Conservation (phyloP, 1,140 invertebrate species). For the Macrobrachium rosenbergii region DNA sequence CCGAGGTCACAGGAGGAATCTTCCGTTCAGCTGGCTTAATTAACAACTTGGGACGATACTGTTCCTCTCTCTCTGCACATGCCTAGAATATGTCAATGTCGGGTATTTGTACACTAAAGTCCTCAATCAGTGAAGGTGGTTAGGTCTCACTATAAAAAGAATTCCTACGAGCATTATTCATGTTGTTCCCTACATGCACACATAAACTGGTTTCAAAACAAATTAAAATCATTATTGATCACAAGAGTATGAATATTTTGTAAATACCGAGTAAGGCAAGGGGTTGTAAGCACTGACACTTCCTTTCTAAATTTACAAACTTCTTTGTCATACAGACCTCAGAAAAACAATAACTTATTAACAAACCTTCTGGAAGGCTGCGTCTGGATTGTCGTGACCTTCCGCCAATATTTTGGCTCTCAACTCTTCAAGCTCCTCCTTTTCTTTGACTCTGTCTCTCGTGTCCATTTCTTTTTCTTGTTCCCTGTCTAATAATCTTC, state of each 20-base stretch:
- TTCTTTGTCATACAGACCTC: background rate
- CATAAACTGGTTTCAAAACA: too few species aligned
- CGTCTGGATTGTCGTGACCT: constrained; percentile 82
- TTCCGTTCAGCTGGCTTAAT: constrained; percentile 66
- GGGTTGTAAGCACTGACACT: too few species aligned
- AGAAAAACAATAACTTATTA: background rate
- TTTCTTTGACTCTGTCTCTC: constrained; percentile 89
- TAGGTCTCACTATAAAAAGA: too few species aligned
- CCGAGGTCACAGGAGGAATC: constrained; percentile 24
- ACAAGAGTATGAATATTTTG: too few species aligned
- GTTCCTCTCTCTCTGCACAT: constrained; percentile 83
- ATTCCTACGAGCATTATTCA: too few species aligned
- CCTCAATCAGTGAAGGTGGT: too few species aligned
- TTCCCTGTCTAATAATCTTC: constrained; percentile 89
- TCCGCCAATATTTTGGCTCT: constrained; percentile 86
- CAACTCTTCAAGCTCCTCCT: constrained; percentile 92
- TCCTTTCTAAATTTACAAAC: too few species aligned
- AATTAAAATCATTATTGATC: too few species aligned
- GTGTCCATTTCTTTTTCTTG: constrained; percentile 93
- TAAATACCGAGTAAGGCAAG: too few species aligned
- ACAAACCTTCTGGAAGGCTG: constrained; percentile 82
- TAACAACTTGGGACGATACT: constrained; percentile 80
- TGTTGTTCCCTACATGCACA: too few species aligned
- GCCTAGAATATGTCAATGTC: constrained; percentile 71
- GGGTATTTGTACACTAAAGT: too few species aligned